These are phyloP conservation scores for Lissonota sp. DNA, from an alignment of 2,888 invertebrate species.

Conservation along the genomic window DNA sequence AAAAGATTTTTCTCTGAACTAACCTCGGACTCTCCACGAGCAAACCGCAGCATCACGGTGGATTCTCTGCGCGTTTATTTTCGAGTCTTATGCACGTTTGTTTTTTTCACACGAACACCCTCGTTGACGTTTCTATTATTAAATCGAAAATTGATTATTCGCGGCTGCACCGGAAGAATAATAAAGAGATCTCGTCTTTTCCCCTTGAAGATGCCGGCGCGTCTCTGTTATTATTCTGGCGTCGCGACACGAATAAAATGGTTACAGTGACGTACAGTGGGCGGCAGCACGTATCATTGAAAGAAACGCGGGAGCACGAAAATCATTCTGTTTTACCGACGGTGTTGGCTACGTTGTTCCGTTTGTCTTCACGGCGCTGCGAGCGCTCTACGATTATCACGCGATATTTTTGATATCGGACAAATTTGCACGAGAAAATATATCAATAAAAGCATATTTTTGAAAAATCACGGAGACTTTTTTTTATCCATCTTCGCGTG, in stretches of 20 bases:
- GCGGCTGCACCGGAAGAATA: not conserved
- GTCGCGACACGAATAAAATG: not conserved
- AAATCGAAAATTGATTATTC: slow-evolving; percentile 11
- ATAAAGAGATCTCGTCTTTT: slow-evolving; percentile 16
- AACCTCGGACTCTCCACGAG: slow-evolving; percentile 1
- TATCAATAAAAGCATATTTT: not conserved
- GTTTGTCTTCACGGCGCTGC: not conserved
- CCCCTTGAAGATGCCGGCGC: slow-evolving; percentile 3
- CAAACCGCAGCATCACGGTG: slow-evolving; percentile 4
- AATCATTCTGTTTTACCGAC: slow-evolving; percentile 7
- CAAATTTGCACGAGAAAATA: not conserved
- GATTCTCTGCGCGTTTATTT: slow-evolving; percentile 25
- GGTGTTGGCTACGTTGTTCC: too few relatives aligned
- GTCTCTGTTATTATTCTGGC: not conserved
- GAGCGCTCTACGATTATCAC: not conserved
- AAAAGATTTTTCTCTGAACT: not conserved
- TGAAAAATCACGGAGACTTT: not conserved
- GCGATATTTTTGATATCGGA: slow-evolving; percentile 23
- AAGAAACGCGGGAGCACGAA: not conserved
- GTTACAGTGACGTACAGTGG: not conserved
- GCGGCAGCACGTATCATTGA: slow-evolving; percentile 29
- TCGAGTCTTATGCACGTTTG: slow-evolving; percentile 12
- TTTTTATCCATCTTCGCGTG: not conserved
- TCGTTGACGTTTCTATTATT: slow-evolving; percentile 37
- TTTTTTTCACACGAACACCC: not conserved